Conservation (phyloP, 1,140 invertebrate species). For the Aricia agestis region DNA sequence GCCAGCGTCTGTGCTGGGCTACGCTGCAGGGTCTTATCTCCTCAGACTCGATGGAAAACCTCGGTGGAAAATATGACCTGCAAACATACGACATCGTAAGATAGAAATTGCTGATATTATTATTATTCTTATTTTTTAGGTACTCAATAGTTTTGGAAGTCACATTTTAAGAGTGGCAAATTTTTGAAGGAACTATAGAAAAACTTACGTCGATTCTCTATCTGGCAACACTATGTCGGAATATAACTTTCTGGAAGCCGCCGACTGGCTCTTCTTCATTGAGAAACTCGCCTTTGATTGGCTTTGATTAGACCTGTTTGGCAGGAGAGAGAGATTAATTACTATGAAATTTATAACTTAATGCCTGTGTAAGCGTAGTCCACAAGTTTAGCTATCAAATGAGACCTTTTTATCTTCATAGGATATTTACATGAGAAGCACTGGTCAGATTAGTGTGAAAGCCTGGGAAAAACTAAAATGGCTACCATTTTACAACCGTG, state of each 20-base stretch:
- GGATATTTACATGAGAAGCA: too few species aligned
- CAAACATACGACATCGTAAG: slow-evolving; percentile 8
- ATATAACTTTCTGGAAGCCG: slow-evolving; percentile 27
- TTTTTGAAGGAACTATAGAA: background rate
- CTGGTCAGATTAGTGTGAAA: too few species aligned
- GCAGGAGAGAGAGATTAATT: background rate
- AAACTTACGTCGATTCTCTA: slow-evolving; percentile 27
- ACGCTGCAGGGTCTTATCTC: slow-evolving; percentile 34
- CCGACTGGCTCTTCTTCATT: slow-evolving; percentile 34
- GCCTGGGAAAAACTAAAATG: too few species aligned
- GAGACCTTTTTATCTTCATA: too few species aligned
- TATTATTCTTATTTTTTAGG: too few species aligned
- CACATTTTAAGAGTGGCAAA: too few species aligned
- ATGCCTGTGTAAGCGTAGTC: too few species aligned
- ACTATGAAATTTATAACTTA: too few species aligned
- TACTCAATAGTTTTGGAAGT: too few species aligned
- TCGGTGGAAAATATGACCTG: slow-evolving; percentile 32
- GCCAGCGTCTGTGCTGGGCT: slow-evolving; percentile 38
- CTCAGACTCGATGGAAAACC: slow-evolving; percentile 38
- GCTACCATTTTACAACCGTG: too few species aligned
- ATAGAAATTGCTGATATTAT: too few species aligned
- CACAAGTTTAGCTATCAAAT: too few species aligned
- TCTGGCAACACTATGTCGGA: slow-evolving; percentile 35
- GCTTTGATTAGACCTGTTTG: slow-evolving; percentile 27
- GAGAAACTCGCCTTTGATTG: slow-evolving; percentile 29